Conservation (phyloP, 2,113 vertebrate genomes). For the Microtus oregoni region DNA sequence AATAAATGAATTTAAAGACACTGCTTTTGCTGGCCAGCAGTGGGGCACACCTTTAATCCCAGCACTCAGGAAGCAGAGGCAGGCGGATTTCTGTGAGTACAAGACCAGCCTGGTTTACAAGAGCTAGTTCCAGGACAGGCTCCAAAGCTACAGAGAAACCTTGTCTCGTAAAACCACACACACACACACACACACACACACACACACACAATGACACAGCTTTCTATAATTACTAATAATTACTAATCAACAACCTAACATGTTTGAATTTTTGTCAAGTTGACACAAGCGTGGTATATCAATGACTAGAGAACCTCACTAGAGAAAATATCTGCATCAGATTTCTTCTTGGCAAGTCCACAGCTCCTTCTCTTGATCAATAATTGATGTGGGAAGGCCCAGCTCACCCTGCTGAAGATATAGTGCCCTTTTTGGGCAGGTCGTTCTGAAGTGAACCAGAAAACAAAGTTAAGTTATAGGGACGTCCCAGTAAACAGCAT, state of each 20-base stretch:
- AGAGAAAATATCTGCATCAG: background rate
- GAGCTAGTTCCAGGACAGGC: too few species aligned
- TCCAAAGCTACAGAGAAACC: too few species aligned
- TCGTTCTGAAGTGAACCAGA: background rate
- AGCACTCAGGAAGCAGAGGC: too few species aligned
- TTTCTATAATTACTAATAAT: background rate
- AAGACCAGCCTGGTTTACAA: too few species aligned
- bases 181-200: too few species aligned
- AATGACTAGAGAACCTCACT: background rate
- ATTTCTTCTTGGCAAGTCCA: background rate
- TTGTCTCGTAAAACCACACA: too few species aligned
- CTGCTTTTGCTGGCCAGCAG: too few species aligned
- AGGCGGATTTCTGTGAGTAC: too few species aligned
- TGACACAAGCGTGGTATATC: background rate
- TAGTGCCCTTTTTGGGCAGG: background rate
- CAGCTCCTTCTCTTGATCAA: background rate
- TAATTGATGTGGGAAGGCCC: background rate
- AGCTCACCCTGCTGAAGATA: background rate
- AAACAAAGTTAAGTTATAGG: too few species aligned
- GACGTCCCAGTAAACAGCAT: background rate
- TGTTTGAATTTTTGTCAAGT: background rate
- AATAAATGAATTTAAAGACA: background rate
- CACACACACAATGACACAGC: background rate
- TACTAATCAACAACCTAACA: background rate
- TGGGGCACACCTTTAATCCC: too few species aligned